Evolutionary conservation across 2,797 vertebrate genomes (phyloP), one percentile per base, ranked within the genome.

Genomic region (Taenioides sp.): DNA sequence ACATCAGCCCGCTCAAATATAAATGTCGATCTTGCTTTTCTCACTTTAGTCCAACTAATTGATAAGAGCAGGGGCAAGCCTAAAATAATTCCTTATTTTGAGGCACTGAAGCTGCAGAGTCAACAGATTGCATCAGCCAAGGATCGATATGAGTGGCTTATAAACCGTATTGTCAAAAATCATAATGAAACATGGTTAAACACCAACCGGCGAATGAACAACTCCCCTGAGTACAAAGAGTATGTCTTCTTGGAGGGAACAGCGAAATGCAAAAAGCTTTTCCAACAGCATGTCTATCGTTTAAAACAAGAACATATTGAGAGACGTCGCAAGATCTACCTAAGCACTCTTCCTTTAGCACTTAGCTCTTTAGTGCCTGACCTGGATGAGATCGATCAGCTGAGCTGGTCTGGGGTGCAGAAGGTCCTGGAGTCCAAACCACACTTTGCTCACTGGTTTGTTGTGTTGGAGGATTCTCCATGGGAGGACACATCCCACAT

Each of bases 191-290:
- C 89, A 0, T 99, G 98, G 98, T 54, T 83, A 1, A 94, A 88
- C 57, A 95, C 93, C 37, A 94, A 93, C 79, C 92, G 95, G 4
- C 95, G 95, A 86, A 98, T 99, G 97, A 94, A 95, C 81, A 87
- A 92, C 72, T 95, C 94, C 5, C 90, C 93, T 0, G 98, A 99
- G 78, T 99, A 95, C 88, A 97, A 95, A 88, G 98, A 99, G 1
- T 99, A 99, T 3, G 95, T 99, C 69, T 97, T 97, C 88, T 88
- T 99, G 88, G 97, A 99, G 85, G 98, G 98, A 47, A 99, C 97
- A 0, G 92, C 91, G n/a, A 99, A 99, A 83, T 97, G 97, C 89
- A 98, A 96, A 85, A 98, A 98, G 86, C 93, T 99, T 1, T 99
- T 99, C 77, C 92, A 95, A 63, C 97, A 98, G 83, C 97, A 98